Conservation (phyloP, 2,888 invertebrate species). For the Fragum whitleyi region DNA sequence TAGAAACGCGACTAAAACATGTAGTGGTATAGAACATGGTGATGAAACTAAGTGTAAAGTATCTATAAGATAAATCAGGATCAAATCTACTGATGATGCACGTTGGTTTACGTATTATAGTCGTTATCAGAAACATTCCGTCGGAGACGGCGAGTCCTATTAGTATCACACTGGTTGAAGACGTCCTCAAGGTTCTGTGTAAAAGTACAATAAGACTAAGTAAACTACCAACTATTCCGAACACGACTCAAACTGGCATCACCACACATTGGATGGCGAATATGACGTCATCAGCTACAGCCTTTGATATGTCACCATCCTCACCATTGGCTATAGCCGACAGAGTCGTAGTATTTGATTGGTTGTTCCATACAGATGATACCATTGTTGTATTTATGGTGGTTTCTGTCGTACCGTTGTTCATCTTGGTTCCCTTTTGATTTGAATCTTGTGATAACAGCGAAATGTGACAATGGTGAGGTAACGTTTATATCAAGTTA, state of each 20-base stretch:
- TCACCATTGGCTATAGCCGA: neutral
- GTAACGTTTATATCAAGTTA: too few species aligned
- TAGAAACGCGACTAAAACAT: slow-evolving; percentile 40
- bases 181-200: slow-evolving; percentile 1
- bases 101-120: slow-evolving; percentile 28
- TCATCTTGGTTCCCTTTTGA: neutral
- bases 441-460: too few species aligned
- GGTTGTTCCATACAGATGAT: neutral
- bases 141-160: slow-evolving; percentile 44
- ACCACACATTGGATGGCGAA: slow-evolving; percentile 44
- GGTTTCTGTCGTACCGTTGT: neutral
- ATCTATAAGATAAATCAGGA: slow-evolving; percentile 18
- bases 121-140: slow-evolving; percentile 35
- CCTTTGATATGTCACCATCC: neutral
- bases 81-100: slow-evolving; percentile 50
- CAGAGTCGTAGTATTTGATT: neutral
- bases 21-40: slow-evolving; percentile 42
- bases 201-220: slow-evolving; percentile 42
- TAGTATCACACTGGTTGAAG: slow-evolving; percentile 33
- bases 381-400: neutral
- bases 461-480: too few species aligned
- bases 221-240: slow-evolving; percentile 46
- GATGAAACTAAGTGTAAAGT: slow-evolving; percentile 24
- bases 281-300: neutral
- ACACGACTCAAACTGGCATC: slow-evolving; percentile 44